A percentile compares a stretch with the other conserved stretches of the same genome.
Conservation (phyloP, 2,888 invertebrate species). For the Cephus spinipes region DNA sequence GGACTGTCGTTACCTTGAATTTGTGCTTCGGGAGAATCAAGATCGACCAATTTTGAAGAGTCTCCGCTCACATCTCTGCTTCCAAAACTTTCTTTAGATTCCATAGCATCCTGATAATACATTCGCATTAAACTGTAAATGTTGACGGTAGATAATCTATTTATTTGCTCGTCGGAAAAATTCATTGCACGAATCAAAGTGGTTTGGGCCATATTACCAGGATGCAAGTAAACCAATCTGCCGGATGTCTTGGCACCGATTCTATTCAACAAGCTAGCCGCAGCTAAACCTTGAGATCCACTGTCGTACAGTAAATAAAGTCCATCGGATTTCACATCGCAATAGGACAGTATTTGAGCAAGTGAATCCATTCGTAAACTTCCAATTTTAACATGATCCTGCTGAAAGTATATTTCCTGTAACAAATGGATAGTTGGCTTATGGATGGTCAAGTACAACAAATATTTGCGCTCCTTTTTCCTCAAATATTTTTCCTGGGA, state of each 20-base stretch:
- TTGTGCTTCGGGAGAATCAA: not conserved
- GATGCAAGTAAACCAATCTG: slow-evolving; percentile 80
- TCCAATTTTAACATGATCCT: slow-evolving; percentile 81
- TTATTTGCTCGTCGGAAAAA: slow-evolving; percentile 77
- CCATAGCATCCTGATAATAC: slow-evolving; percentile 71
- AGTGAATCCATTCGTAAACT: slow-evolving; percentile 88
- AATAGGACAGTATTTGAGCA: slow-evolving; percentile 86
- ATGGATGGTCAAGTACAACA: slow-evolving; percentile 82
- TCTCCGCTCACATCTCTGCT: slow-evolving; percentile 1
- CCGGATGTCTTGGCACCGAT: slow-evolving; percentile 77
- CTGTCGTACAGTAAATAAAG: slow-evolving; percentile 88
- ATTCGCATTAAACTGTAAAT: slow-evolving; percentile 80
- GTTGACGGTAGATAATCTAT: slow-evolving; percentile 81
- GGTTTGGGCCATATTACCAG: slow-evolving; percentile 84
- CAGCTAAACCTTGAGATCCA: slow-evolving; percentile 85
- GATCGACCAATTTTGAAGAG: not conserved
- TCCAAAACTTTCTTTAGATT: slow-evolving; percentile 12
- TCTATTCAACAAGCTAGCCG: slow-evolving; percentile 85
- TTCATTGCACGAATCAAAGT: slow-evolving; percentile 85
- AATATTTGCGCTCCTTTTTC: slow-evolving; percentile 96
- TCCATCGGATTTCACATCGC: slow-evolving; percentile 84
- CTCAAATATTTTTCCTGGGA: slow-evolving; percentile 94
- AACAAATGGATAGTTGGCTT: slow-evolving; percentile 86
- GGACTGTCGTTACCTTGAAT: not conserved
- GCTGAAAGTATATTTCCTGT: slow-evolving; percentile 85